A percentile compares a stretch with the other conserved stretches of the same genome.
Evolutionary conservation across 2,113 vertebrate species (phyloP).

Genomic region (Cyprinodon tularosa): DNA sequence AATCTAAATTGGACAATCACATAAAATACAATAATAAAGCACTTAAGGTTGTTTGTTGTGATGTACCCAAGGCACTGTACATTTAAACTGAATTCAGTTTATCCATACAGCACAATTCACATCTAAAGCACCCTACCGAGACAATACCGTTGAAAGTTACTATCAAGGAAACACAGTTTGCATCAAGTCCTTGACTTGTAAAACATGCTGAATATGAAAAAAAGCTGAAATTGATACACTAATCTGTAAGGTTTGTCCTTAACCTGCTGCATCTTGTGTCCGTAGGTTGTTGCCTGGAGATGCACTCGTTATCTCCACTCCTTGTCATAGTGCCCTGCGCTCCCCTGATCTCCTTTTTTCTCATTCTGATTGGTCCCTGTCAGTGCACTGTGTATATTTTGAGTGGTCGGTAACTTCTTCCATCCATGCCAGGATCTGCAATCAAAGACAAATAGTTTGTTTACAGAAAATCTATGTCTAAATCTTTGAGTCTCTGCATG

Average conservation of each 20-base stretch:
- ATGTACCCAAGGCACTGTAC: too few relatives aligned
- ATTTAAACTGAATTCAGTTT: background rate
- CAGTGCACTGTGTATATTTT: slow-evolving; percentile 7
- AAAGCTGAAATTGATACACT: background rate
- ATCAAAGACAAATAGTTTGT: slow-evolving; percentile 12
- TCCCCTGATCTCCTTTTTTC: slow-evolving; percentile 14
- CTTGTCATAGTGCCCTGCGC: slow-evolving; percentile 14
- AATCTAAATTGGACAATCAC: too few relatives aligned
- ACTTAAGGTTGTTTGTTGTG: too few relatives aligned
- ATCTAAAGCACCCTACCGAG: too few relatives aligned
- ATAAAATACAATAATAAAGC: too few relatives aligned
- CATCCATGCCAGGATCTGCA: slow-evolving; percentile 1
- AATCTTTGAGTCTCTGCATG: background rate
- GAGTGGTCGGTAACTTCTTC: background rate
- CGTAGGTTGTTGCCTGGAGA: background rate
- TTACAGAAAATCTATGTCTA: background rate
- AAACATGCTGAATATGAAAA: too few relatives aligned
- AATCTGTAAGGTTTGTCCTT: background rate
- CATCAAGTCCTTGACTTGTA: too few relatives aligned
- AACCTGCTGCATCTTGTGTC: background rate
- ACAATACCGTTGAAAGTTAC: too few relatives aligned
- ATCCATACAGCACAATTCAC: too few relatives aligned
- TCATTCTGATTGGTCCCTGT: slow-evolving; percentile 11
- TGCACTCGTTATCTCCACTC: background rate
- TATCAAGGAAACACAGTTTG: too few relatives aligned